Percentiles rank a stretch among this genome's conserved stretches.
These are phyloP conservation scores for Neopelma chrysocephalum DNA, from an alignment of 2,797 vertebrate species.

Conservation along the genomic window DNA sequence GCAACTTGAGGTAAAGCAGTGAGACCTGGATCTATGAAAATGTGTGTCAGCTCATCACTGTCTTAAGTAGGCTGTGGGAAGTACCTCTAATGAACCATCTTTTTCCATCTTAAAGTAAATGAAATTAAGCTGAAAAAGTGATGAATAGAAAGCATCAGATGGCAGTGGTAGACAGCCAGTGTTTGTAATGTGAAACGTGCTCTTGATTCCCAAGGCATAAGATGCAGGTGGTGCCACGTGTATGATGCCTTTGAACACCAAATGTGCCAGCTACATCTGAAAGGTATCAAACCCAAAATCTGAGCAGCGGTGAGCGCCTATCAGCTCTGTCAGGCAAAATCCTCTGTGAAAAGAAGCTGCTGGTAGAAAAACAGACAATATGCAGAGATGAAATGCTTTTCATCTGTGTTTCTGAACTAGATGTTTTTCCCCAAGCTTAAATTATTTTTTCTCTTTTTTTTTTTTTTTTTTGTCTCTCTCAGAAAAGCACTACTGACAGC, in stretches of 20 bases:
- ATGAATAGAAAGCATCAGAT: background rate
- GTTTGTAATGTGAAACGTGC: background rate
- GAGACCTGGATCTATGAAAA: background rate
- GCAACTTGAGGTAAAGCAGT: background rate
- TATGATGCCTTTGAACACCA: background rate
- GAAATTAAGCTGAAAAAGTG: background rate
- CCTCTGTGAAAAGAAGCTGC: slow-evolving; percentile 1
- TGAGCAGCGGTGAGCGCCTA: background rate
- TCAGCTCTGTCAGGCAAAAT: slow-evolving; percentile 20
- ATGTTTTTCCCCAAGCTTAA: background rate
- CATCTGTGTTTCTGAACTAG: slow-evolving; percentile 2
- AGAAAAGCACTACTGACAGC: background rate
- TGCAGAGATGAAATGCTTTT: slow-evolving; percentile 15
- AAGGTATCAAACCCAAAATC: slow-evolving; percentile 23
- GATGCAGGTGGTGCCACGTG: slow-evolving; percentile 5
- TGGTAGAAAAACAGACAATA: slow-evolving; percentile 7
- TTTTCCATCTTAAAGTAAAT: background rate
- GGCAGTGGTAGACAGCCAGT: background rate
- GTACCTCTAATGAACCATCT: background rate
- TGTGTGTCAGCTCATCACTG: background rate
- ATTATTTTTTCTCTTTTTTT: background rate
- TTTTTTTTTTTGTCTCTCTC: no score
- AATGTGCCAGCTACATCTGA: background rate
- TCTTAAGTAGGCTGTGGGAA: background rate
- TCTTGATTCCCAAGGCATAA: background rate